These are phyloP conservation scores for Pachyseris speciosa DNA, from an alignment of 64 coral and sea anemone species.

Conservation along the genomic window DNA sequence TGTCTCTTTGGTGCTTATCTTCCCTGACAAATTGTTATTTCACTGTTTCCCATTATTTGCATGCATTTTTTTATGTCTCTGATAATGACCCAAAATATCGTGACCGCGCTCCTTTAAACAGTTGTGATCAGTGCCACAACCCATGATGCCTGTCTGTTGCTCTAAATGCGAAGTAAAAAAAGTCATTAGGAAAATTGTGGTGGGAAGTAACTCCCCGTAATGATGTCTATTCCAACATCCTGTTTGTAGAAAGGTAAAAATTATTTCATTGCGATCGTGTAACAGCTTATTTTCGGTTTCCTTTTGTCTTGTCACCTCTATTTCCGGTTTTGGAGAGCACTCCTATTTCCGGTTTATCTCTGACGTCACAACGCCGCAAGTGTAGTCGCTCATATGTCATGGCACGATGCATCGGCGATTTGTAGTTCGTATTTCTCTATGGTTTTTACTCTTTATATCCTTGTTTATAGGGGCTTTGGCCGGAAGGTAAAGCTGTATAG, in stretches of 20 bases:
- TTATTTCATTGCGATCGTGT: background rate
- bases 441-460: background rate
- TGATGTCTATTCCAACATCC: background rate
- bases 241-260: background rate
- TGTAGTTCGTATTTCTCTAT: background rate
- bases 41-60: too few species aligned
- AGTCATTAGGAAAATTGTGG: too few species aligned
- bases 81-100: too few species aligned
- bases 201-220: too few species aligned
- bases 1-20: too few species aligned
- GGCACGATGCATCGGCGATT: slow-evolving; percentile 7
- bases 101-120: too few species aligned
- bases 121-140: too few species aligned
- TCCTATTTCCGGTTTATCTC: slow-evolving; percentile 13
- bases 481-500: slow-evolving; percentile 53
- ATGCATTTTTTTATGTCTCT: too few species aligned
- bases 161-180: too few species aligned
- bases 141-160: too few species aligned
- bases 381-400: background rate
- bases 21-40: too few species aligned
- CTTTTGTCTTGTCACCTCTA: background rate
- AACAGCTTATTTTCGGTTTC: background rate
- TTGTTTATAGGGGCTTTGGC: slow-evolving; percentile 35
- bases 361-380: slow-evolving; percentile 10
- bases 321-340: background rate